phyloP scores from a whole-genome alignment of 2,113 vertebrate genomes.

The Cryptoleucopteryx plumbea region DNA sequence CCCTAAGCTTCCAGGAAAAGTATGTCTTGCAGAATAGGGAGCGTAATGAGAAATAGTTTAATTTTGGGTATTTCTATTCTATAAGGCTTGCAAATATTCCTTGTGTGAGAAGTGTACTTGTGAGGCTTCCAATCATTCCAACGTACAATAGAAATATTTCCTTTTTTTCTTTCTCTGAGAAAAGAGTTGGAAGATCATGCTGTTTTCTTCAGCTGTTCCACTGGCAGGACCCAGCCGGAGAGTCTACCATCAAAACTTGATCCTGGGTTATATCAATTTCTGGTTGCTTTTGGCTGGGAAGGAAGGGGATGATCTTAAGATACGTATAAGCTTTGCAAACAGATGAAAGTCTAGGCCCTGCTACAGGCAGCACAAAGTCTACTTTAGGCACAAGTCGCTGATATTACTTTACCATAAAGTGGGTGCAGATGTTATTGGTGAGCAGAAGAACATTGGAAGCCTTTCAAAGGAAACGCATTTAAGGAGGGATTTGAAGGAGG shows the following conservation, averaged over 20 bases:
- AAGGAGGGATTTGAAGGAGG: slow-evolving; percentile 64
- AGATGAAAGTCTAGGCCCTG: neutral
- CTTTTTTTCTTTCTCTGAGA: neutral
- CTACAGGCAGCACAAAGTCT: neutral
- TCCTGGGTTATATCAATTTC: neutral
- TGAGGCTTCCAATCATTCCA: neutral
- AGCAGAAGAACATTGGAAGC: slow-evolving; percentile 30
- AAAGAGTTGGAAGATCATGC: neutral
- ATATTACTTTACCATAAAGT: slow-evolving; percentile 44
- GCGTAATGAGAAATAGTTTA: neutral
- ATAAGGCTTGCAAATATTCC: neutral
- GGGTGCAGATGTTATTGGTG: slow-evolving; percentile 52
- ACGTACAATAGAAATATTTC: neutral
- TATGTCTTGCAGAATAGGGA: slow-evolving; percentile 3
- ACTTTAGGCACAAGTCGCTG: neutral
- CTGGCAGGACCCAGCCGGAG: neutral
- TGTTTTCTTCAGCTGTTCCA: neutral
- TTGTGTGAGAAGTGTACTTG: neutral
- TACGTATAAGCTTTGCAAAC: neutral
- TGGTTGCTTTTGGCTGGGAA: neutral
- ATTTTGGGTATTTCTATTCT: slow-evolving; percentile 30
- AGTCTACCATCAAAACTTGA: neutral
- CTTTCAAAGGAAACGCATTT: slow-evolving; percentile 60
- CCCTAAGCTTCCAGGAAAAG: neutral
- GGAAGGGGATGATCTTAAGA: neutral